phyloP scores from a whole-genome alignment of 2,113 vertebrate species.

The Tautogolabrus adspersus region DNA sequence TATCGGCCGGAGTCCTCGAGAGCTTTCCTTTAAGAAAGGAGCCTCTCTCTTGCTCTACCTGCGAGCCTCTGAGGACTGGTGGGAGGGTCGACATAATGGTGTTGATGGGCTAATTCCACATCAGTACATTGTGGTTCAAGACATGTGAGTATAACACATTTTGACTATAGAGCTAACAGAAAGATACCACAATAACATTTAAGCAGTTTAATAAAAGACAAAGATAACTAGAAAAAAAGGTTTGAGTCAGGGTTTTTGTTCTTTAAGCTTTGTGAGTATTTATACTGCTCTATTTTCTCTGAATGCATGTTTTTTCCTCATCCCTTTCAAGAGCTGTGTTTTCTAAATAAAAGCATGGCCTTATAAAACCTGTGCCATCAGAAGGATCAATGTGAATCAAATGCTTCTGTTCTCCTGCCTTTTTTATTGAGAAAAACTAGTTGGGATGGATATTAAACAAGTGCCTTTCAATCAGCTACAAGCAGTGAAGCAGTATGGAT shows the following conservation, averaged over 20 bases:
- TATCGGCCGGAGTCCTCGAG: conserved; percentile 90
- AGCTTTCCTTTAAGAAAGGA: conserved; percentile 97
- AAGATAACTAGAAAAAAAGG: neutral
- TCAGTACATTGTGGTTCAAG: conserved; percentile 97
- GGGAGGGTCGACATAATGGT: conserved; percentile 96
- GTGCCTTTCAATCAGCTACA: neutral
- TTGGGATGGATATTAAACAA: neutral
- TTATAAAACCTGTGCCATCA: neutral
- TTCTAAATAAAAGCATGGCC: conserved; percentile 15
- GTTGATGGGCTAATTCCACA: conserved; percentile 95
- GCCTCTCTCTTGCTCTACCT: conserved; percentile 93
- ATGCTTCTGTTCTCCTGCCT: neutral
- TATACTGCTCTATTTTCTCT: conserved; percentile 17
- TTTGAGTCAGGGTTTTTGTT: neutral
- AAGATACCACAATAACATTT: neutral
- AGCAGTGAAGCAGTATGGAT: neutral
- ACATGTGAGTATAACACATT: conserved; percentile 87
- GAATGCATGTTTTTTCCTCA: conserved; percentile 19
- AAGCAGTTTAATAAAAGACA: neutral
- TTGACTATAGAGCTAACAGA: neutral
- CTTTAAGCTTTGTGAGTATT: conserved; percentile 17
- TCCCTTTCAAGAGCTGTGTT: neutral
- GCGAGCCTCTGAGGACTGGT: conserved; percentile 96
- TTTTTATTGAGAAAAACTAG: neutral
- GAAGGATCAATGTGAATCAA: conserved; percentile 8